These are phyloP conservation scores for Alces alces DNA, from an alignment of 2,113 vertebrate genomes.

Conservation along the genomic window DNA sequence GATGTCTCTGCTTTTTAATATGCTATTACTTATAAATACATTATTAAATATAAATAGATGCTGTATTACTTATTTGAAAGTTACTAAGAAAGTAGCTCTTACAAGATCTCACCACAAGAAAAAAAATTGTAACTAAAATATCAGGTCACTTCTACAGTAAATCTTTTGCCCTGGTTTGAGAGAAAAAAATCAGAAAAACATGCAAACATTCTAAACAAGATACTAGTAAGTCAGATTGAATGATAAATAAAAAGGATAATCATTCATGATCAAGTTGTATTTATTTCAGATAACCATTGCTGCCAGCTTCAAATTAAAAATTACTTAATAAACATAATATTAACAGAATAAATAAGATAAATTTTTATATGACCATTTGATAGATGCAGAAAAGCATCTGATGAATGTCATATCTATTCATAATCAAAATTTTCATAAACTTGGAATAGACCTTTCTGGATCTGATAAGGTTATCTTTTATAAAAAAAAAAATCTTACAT, in stretches of 20 bases:
- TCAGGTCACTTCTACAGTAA: neutral
- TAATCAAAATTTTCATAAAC: neutral
- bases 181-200: neutral
- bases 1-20: neutral
- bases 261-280: neutral
- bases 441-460: neutral
- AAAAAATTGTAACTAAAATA: neutral
- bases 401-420: neutral
- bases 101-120: neutral
- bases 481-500: neutral
- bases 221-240: neutral
- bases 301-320: neutral
- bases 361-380: neutral
- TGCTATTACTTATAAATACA: neutral
- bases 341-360: neutral
- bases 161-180: neutral
- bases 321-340: neutral
- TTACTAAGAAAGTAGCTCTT: neutral
- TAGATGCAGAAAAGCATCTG: neutral
- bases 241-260: neutral
- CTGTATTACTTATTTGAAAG: neutral
- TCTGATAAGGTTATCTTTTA: neutral
- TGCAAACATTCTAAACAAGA: neutral
- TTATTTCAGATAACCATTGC: neutral
- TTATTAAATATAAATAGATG: neutral